Evolutionary conservation across 1,140 invertebrate genomes (phyloP), one percentile per base, ranked within the genome.

Genomic region (Dreissena rostriformis): DNA sequence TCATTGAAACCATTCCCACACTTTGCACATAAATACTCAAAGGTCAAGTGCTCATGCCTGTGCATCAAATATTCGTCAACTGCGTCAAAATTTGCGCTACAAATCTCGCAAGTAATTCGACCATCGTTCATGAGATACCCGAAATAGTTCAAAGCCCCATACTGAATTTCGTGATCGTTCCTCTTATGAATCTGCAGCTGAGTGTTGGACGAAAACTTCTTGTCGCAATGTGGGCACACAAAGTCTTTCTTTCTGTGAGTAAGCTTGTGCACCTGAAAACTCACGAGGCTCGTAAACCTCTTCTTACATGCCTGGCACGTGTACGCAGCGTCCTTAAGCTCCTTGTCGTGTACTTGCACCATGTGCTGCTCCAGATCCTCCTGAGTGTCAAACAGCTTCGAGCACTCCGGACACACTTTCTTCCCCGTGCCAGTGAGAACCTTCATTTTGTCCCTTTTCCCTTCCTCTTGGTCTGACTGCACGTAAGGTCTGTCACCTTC

Each of bases 241-340:
- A 63, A 53, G 29, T 82, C 71, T 28, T 74, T 82, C 28, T 82
- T 82, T 61, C 71, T 82, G 49, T 82, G 79, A 65, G 53, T 82
- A 12, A 73, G 70, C 55, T 82, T 73, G 52, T 82, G 79, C 29
- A 73, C 70, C 51, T 73, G 70, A 24, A 70, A 74, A 53, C 70
- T 74, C 0, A 82, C 70, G 39, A 65, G 39, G 49, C 68, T 63
- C 22, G 72, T 82, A 26, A 82, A 82, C 70, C 53, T 29, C 66
- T 82, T 82, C 57, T 82, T 72, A 67, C 79, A 82, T 15, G 28
- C 71, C 22, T 53, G 53, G 19, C 79, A 82, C 1, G 71, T 82
- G 61, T 70, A 82, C 15, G 57, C 79, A 24, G 70, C 68, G 63
- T 73, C 79, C 24, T 74, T 73, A 24, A 82, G 49, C 55, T 67